Base-by-base conservation (phyloP, 2,888 invertebrate species). In the Lepidocyrtinus sp. region DNA sequence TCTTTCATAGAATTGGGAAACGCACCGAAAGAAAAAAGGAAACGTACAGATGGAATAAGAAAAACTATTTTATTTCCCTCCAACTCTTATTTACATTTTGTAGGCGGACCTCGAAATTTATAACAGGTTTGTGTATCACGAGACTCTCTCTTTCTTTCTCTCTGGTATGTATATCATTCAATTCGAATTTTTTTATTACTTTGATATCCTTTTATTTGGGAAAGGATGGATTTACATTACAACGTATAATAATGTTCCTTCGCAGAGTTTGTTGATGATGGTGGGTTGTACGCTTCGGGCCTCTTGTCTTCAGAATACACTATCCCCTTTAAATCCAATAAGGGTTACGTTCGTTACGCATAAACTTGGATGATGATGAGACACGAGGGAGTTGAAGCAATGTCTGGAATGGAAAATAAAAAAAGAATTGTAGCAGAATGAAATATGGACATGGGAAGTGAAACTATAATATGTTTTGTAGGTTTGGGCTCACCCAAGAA, bases 301-400 rank as follows among this genome's bases (percentile, higher is more conserved):
- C 22, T 26, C 62, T 26, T 61, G 27, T 68, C 65, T 72, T 24
- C 50, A 55, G 73, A 25, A 59, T 22, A 61, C 19, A 15, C 74
- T 75, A 7, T 63, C 55, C 62, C 27, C 26, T 21, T 27, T 63
- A 70, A 76, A 76, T 76, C 76, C 68, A 76, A 76, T 76, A 71
- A 76, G 24, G 50, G 15, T 15, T 73, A 26, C 64, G 46, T 70
- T 76, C 71, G 64, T 76, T 76, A 70, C 71, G 76, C 71, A 71
- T 62, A 75, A 68, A 75, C 26, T 68, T 76, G 71, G 27, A 70
- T 76, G 46, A 65, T 76, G 76, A 76, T 76, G 76, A 76, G 76
- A 71, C 76, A 36, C 76, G 12, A 21, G 76, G 75, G 75, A 75
- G 62, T 46, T 25, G 24, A 25, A n/a, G 26, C 25, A 63, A 63